These are phyloP conservation scores for Phalacrocorax brasilianus DNA, from an alignment of 2,113 vertebrate genomes.

Conservation along the genomic window DNA sequence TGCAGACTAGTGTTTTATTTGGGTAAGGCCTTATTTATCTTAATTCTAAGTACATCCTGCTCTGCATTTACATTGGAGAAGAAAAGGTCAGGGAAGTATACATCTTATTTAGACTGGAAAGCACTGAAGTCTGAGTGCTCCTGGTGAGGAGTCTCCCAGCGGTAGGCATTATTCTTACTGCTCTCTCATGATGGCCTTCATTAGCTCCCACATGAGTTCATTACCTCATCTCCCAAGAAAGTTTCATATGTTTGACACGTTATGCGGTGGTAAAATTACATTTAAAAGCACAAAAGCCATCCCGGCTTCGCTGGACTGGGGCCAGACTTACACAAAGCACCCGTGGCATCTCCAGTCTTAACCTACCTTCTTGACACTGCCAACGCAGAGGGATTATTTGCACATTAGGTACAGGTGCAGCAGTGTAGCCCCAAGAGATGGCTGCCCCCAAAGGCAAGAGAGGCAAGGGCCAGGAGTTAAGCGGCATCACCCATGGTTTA, in stretches of 20 bases:
- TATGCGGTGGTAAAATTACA: not conserved
- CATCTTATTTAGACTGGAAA: conserved; percentile 53
- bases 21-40: conserved; percentile 62
- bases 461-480: not conserved
- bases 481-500: not conserved
- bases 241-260: not conserved
- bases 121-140: conserved; percentile 27
- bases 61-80: conserved; percentile 51
- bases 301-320: not conserved
- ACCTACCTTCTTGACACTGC: not conserved
- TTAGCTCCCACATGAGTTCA: not conserved
- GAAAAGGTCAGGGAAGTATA: conserved; percentile 43
- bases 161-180: not conserved
- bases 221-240: conserved; percentile 24
- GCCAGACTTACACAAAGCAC: not conserved
- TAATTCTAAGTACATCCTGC: conserved; percentile 66
- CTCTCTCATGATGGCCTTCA: conserved; percentile 6
- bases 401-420: accelerated
- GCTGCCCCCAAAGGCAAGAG: not conserved
- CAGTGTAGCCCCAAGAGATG: not conserved
- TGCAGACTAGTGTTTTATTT: conserved; percentile 51
- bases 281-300: not conserved
- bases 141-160: not conserved
- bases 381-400: not conserved
- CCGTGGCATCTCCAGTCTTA: not conserved